Evolutionary conservation across 2,888 invertebrate genomes (phyloP).

Genomic region (Ichneumoninae sp.): DNA sequence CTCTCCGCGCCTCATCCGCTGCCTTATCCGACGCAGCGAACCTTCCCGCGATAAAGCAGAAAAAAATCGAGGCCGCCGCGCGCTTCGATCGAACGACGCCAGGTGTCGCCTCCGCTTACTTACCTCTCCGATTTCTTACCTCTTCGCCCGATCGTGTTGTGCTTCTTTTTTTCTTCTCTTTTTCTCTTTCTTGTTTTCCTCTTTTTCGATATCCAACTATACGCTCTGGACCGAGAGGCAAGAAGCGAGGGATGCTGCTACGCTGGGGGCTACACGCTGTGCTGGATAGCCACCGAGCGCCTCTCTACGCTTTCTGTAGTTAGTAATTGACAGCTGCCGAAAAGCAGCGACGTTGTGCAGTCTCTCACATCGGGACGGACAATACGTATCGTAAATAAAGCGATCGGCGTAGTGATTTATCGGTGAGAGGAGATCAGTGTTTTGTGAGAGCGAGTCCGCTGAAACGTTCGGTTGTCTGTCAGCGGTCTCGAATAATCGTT

Average conservation of each 20-base stretch:
- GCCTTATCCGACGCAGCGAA: constrained; percentile 8
- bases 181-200: constrained; percentile 28
- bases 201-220: constrained; percentile 51
- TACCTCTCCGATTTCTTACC: constrained; percentile 58
- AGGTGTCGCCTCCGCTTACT: constrained; percentile 33
- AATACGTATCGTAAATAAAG: constrained; percentile 64
- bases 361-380: constrained; percentile 47
- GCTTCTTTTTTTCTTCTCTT: constrained; percentile 1
- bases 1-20: background rate
- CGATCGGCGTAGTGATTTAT: constrained; percentile 62
- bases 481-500: constrained; percentile 49
- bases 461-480: constrained; percentile 49
- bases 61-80: background rate
- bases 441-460: constrained; percentile 45
- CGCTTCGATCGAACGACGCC: background rate
- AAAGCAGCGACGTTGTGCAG: constrained; percentile 70
- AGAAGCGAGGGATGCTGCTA: constrained; percentile 76
- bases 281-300: constrained; percentile 49
- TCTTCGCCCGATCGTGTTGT: constrained; percentile 13
- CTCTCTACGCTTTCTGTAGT: constrained; percentile 77
- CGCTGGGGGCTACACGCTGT: constrained; percentile 38
- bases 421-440: constrained; percentile 55
- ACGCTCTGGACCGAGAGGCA: constrained; percentile 75
- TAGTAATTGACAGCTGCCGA: constrained; percentile 82
- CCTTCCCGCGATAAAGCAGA: background rate